Percentiles rank a stretch among this genome's conserved stretches.
These are phyloP conservation scores for Gallinago undulata DNA, from an alignment of 2,113 vertebrate species.

Conservation along the genomic window DNA sequence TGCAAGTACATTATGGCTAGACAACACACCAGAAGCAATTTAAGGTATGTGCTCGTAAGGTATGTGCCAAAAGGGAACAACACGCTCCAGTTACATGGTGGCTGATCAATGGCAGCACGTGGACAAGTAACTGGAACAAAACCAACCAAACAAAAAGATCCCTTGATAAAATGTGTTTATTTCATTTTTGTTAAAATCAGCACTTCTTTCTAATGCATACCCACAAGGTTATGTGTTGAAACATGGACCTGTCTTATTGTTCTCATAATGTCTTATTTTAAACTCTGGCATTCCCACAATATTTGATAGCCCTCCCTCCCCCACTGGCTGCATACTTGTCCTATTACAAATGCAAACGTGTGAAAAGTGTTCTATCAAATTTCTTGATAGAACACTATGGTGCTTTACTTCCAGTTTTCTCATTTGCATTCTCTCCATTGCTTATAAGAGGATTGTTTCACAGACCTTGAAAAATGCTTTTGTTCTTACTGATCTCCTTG, in stretches of 20 bases:
- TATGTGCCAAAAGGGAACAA: accelerated
- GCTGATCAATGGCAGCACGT: neutral
- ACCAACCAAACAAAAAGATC: neutral
- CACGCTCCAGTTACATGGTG: neutral
- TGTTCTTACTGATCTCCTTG: neutral
- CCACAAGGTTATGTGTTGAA: neutral
- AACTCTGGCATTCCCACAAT: neutral
- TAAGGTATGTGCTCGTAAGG: neutral
- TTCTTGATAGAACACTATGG: neutral
- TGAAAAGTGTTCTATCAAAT: neutral
- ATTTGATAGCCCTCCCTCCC: neutral
- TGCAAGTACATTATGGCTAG: neutral
- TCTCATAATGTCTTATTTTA: neutral
- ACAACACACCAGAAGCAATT: neutral
- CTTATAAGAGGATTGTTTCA: neutral
- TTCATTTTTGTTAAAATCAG: neutral
- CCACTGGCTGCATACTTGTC: neutral
- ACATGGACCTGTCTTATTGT: neutral
- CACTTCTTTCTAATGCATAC: neutral
- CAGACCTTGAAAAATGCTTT: neutral
- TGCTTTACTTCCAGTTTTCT: neutral
- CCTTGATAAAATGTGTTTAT: neutral
- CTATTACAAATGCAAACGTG: neutral
- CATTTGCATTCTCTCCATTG: neutral
- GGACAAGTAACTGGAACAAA: neutral